These are phyloP conservation scores for Atherinomorus stipes DNA, from an alignment of 2,113 vertebrate genomes.

Conservation along the genomic window DNA sequence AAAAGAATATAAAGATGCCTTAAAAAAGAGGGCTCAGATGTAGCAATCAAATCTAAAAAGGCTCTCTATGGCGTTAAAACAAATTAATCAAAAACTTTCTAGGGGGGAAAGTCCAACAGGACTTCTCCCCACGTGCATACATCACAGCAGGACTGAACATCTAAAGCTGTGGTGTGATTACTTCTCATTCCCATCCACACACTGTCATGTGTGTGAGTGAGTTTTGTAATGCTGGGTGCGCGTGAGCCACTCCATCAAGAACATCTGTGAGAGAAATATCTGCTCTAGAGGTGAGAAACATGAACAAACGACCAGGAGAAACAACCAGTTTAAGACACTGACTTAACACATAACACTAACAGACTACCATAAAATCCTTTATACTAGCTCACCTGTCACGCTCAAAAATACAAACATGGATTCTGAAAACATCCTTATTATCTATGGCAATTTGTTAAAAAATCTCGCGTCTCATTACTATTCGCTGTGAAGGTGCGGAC, in stretches of 20 bases:
- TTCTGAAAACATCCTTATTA: no score
- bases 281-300: neutral
- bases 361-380: no score
- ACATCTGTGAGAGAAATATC: neutral
- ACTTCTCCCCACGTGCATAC: neutral
- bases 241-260: neutral
- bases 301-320: neutral
- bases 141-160: neutral
- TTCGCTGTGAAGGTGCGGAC: conserved; percentile 36
- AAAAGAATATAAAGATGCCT: conserved; percentile 10
- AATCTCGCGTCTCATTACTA: no score
- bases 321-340: no score
- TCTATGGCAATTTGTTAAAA: no score
- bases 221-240: neutral
- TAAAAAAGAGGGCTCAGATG: neutral
- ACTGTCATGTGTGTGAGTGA: no score
- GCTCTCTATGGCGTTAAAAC: no score
- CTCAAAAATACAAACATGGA: no score
- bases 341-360: no score
- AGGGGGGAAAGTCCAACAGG: conserved; percentile 10
- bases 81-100: no score
- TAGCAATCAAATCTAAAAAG: no score
- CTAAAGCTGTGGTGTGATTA: neutral
- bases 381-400: no score
- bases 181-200: neutral